Conservation (phyloP, 2,888 invertebrate species). For the Metopia argyrocephala region DNA sequence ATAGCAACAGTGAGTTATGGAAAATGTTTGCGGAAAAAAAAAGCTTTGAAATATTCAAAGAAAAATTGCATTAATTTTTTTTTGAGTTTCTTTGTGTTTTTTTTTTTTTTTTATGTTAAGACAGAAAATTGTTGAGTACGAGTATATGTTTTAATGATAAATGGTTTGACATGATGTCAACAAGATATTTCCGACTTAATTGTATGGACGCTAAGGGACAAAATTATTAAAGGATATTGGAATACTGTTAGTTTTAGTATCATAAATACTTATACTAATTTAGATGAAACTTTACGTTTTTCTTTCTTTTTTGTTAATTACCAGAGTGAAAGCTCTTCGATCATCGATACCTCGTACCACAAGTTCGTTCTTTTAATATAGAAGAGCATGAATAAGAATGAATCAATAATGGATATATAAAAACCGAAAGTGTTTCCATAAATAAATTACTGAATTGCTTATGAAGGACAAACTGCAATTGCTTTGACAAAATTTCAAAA, state of each 20-base stretch:
- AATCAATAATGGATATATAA: too few relatives aligned
- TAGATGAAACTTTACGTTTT: too few relatives aligned
- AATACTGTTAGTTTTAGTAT: neutral
- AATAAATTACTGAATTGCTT: too few relatives aligned
- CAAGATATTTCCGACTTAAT: constrained; percentile 66
- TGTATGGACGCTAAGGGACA: neutral
- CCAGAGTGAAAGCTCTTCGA: too few relatives aligned
- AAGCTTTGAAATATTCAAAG: constrained; percentile 9
- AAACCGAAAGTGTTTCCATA: too few relatives aligned
- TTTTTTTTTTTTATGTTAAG: constrained; percentile 7
- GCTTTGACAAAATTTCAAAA: too few relatives aligned
- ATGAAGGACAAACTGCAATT: too few relatives aligned
- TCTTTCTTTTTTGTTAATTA: too few relatives aligned
- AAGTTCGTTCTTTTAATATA: too few relatives aligned
- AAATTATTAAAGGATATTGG: neutral
- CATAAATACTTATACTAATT: too few relatives aligned
- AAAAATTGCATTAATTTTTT: constrained; percentile 49
- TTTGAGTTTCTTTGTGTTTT: neutral
- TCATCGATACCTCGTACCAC: too few relatives aligned
- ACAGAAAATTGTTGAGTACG: constrained; percentile 33
- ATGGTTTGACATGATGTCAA: constrained; percentile 70
- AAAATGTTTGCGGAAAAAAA: constrained; percentile 17
- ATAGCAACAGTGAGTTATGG: constrained; percentile 3
- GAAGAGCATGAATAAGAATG: too few relatives aligned
- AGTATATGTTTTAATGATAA: constrained; percentile 67